Evolutionary conservation across 2,797 vertebrate species (phyloP).

Genomic region (Sebastes melanostomus): DNA sequence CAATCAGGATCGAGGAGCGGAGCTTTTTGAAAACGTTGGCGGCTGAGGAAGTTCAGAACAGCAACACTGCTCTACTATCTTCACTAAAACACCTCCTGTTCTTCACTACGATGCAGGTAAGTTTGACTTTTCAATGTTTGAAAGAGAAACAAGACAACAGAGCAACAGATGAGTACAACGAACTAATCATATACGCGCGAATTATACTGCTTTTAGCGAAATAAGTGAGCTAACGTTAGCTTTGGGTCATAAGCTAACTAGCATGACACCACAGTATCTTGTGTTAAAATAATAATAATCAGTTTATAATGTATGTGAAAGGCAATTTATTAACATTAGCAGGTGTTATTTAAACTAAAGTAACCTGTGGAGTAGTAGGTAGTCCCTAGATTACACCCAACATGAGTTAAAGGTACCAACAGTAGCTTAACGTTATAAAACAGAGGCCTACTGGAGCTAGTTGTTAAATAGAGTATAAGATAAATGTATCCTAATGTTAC

Average conservation of each 20-base stretch:
- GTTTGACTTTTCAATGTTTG: not conserved
- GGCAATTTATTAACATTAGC: no score
- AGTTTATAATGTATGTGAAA: fast-evolving
- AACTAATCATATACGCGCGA: fast-evolving
- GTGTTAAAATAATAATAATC: not conserved
- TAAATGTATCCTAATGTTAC: no score
- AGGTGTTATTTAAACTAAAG: not conserved
- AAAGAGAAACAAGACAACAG: not conserved
- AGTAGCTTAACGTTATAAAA: not conserved
- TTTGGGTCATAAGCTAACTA: not conserved
- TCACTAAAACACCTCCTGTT: not conserved
- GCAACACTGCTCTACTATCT: not conserved
- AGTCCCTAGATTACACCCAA: no score
- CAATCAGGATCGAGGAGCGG: slow-evolving; percentile 46
- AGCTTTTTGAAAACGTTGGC: slow-evolving; percentile 79
- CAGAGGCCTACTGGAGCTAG: not conserved
- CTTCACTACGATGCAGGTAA: slow-evolving; percentile 73
- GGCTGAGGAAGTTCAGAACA: slow-evolving; percentile 24
- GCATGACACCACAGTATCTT: not conserved
- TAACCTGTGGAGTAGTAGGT: fast-evolving
- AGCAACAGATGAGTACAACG: fast-evolving
- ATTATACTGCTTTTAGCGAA: not conserved
- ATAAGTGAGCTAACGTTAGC: slow-evolving; percentile 10
- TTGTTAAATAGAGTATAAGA: not conserved
- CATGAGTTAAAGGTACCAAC: not conserved